A percentile compares a stretch with the other conserved stretches of the same genome.
These are phyloP conservation scores for Drosophila sp. DNA, from an alignment of 1,140 invertebrate genomes.

Conservation along the genomic window DNA sequence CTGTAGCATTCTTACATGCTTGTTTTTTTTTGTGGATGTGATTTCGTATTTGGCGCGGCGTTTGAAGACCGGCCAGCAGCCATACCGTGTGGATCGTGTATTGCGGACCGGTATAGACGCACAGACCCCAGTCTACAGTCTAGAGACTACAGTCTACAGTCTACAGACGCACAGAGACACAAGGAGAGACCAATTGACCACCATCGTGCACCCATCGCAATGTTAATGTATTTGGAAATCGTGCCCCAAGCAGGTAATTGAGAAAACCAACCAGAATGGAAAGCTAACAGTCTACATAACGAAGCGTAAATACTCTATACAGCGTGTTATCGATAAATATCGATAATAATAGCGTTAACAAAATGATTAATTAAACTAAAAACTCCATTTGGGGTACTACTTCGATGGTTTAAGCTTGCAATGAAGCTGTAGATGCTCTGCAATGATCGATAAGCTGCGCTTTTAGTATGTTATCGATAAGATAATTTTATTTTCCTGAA, in stretches of 20 bases:
- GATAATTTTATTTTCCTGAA: no score
- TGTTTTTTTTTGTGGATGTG: conserved; percentile 62
- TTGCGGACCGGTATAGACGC: conserved; percentile 24
- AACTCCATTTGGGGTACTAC: neutral
- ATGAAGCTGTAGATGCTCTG: no score
- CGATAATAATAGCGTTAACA: neutral
- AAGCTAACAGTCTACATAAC: conserved; percentile 34
- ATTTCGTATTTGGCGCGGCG: conserved; percentile 74
- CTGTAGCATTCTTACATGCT: conserved; percentile 23
- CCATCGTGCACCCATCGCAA: conserved; percentile 75
- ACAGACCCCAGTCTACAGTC: conserved; percentile 15
- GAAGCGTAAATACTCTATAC: conserved; percentile 32
- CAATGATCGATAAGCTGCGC: neutral
- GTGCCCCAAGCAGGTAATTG: conserved; percentile 55
- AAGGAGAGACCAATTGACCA: conserved; percentile 10
- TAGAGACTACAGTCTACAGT: conserved; percentile 36
- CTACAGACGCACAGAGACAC: conserved; percentile 10
- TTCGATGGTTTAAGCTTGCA: no score
- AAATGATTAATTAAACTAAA: neutral
- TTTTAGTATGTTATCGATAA: conserved; percentile 7
- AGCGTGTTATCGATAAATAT: conserved; percentile 2
- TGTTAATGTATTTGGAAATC: conserved; percentile 84
- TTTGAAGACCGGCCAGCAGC: conserved; percentile 61
- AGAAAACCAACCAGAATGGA: conserved; percentile 68
- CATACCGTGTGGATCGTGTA: conserved; percentile 44